Evolutionary conservation across 2,888 invertebrate genomes (phyloP), one percentile per base, ranked within the genome.

Genomic region (Belgica antarctica): DNA sequence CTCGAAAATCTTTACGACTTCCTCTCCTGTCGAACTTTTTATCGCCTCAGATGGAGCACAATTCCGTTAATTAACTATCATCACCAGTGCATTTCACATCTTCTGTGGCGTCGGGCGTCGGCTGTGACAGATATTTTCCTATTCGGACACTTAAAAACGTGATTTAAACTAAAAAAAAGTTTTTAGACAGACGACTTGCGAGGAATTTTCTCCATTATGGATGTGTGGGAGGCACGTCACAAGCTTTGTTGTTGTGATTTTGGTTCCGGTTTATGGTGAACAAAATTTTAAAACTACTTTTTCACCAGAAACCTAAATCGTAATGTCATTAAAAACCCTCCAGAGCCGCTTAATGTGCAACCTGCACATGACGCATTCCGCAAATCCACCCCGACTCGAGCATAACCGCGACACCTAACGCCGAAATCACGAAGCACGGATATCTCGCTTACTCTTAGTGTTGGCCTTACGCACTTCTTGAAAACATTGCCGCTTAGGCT

Each of bases 131-230:
- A 27, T 36, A 22, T 25, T 24, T 3, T 15, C 25, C 27, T 7
- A 46, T 27, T 66, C 12, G 1, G 15, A 1, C 25, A 25, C 17
- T 8, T 19, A 27, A 24, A 31, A 47, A 27, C 36, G 27, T 17
- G 47, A 46, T 36, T 66, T 66, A 46, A 17, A 12, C 17, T 27
- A 8, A 46, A 47, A 41, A 66, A 47, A 66, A 66, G 27, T 47
- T 47, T 47, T 65, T 46, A 62, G 34, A 66, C 47, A 25, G 47
- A 66, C 28, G 46, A 24, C 25, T 52, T 52, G 22, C 25, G 65
- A 66, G 27, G 65, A 66, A 34, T 66, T 66, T 66, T 66, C 65
- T 66, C 65, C 65, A 66, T 66, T 22, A 66, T 28, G 65, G 46
- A 24, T 66, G 27, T 66, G n/a, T 47, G 47, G 25, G 46, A 47